Base-by-base conservation (phyloP, 2,888 invertebrate genomes). In the Cantharis flavilabris region DNA sequence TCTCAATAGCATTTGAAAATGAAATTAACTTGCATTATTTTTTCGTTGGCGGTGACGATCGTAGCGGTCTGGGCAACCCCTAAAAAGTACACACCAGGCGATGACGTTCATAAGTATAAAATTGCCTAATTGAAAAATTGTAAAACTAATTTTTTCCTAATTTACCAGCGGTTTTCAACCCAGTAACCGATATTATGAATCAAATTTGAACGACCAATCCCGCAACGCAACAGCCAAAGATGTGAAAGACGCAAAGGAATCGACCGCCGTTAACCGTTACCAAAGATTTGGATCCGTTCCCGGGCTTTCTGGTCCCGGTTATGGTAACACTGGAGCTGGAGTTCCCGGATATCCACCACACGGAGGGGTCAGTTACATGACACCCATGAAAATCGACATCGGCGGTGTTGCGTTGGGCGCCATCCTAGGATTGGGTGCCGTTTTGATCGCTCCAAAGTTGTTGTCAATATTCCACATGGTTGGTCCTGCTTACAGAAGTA, bases 361-460 rank as follows among this genome's bases (percentile, higher is more conserved):
- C 33, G 88, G 87, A 13, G 89, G 89, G 4, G 87, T 91, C 11
- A 93, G 94, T 0, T 85, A 86, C 13, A 94, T 95, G 82, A 92
- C 92, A 2, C 95, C 95, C 0, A 90, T 94, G 77, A 96, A 95
- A 89, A 92, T 96, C 72, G 96, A 96, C 84, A 89, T 96, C 0
- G 96, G 96, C 7, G 96, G 96, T 0, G 92, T 96, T 9, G 91
- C 96, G 9, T 88, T 96, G 23, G 96, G 96, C 0, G 95, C 95
- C 2, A 90, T 96, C 2, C 90, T 96, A 69, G 96, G 96, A 0
- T 92, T 96, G 71, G 96, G 96, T 13, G 95, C 95, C 1, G 92
- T 96, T 76, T 89, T 96, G 16, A 92, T 96, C 3, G 90, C 96
- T 70, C 96, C 96, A 0, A 96, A 96, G 87, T 87, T 96, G 63